These are phyloP conservation scores for Panthera tigris DNA, from an alignment of 2,113 vertebrate species.

Conservation along the genomic window DNA sequence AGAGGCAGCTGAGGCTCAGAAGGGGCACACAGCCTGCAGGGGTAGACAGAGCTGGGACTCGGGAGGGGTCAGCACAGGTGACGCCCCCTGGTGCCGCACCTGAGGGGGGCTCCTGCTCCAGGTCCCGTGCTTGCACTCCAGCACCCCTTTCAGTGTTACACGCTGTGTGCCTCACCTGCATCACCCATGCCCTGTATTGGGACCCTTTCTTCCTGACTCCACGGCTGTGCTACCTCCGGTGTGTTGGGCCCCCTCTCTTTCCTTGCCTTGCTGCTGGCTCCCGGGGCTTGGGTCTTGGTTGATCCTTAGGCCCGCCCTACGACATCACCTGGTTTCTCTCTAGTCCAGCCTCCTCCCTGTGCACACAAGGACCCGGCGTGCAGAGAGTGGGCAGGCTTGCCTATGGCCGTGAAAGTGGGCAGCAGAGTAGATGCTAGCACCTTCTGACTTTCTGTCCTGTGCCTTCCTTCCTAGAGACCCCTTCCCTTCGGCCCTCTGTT, in stretches of 20 bases:
- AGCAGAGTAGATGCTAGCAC: background rate
- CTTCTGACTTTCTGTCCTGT: background rate
- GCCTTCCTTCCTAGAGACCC: background rate
- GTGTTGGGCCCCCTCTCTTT: background rate
- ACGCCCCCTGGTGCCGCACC: background rate
- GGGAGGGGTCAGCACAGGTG: background rate
- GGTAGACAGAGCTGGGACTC: background rate
- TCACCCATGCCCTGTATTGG: fast-evolving
- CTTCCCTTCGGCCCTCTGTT: background rate
- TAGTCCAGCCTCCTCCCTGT: background rate
- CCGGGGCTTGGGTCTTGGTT: background rate
- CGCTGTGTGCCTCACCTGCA: background rate
- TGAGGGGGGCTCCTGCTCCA: background rate
- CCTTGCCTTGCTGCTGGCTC: background rate
- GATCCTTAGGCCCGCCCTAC: background rate
- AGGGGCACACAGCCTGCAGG: background rate
- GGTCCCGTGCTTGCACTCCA: fast-evolving
- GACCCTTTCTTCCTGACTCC: background rate
- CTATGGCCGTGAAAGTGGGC: background rate
- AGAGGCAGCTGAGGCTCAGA: background rate
- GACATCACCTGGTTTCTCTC: background rate
- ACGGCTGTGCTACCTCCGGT: background rate
- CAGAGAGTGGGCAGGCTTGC: background rate
- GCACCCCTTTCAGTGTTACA: background rate
- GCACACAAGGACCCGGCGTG: fast-evolving